Conservation (phyloP, 2,113 vertebrate genomes). For the Centropus bengalensis region DNA sequence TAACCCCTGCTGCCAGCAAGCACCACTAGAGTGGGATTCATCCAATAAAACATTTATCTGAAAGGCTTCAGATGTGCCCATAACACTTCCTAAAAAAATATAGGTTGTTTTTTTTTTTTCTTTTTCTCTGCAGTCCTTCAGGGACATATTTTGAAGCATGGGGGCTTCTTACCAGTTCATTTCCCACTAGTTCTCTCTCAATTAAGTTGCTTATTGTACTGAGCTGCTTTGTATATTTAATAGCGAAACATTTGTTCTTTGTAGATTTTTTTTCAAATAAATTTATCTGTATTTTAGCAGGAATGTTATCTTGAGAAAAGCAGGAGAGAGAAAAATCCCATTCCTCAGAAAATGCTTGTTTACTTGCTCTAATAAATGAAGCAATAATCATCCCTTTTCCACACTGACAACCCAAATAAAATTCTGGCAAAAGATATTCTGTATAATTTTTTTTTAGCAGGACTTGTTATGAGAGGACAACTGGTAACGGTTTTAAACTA, state of each 20-base stretch:
- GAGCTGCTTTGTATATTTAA: background rate
- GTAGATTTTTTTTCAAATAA: slow-evolving; percentile 18
- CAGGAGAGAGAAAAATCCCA: background rate
- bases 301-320: background rate
- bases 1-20: background rate
- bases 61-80: background rate
- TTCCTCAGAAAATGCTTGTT: background rate
- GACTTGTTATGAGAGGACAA: accelerated
- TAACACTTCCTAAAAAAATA: background rate
- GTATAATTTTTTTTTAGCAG: background rate
- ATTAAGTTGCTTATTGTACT: background rate
- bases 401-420: background rate
- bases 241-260: background rate
- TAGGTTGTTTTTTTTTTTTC: background rate
- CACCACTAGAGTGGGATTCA: background rate
- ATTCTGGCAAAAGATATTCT: background rate
- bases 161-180: background rate
- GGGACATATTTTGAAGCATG: background rate
- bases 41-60: slow-evolving; percentile 22
- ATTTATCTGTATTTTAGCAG: slow-evolving; percentile 33
- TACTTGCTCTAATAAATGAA: background rate
- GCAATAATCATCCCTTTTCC: background rate
- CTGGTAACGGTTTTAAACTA: background rate
- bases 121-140: background rate
- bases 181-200: background rate